Evolutionary conservation across 1,140 invertebrate species (phyloP).

Genomic region (Cherax quadricarinatus): DNA sequence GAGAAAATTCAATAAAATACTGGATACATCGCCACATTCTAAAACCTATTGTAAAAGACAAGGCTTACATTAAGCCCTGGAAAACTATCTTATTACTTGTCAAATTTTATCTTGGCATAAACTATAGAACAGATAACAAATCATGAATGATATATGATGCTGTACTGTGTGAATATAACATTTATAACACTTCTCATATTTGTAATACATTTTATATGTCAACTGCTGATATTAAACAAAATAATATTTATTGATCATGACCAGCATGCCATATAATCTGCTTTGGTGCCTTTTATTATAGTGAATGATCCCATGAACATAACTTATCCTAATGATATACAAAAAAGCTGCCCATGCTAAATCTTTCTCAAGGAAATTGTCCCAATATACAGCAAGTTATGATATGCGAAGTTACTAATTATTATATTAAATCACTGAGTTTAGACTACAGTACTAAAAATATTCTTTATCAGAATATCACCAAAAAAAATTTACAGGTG

Average conservation of each 20-base stretch:
- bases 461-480: conserved; percentile 13
- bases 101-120: neutral
- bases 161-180: conserved; percentile 7
- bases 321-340: conserved; percentile 43
- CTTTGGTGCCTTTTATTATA: conserved; percentile 48
- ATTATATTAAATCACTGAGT: conserved; percentile 16
- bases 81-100: neutral
- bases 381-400: conserved; percentile 12
- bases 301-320: conserved; percentile 14
- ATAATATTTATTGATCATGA: neutral
- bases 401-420: conserved; percentile 37
- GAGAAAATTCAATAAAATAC: neutral
- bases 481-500: neutral
- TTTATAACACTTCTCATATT: conserved; percentile 4
- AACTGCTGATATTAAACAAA: neutral
- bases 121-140: neutral
- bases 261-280: conserved; percentile 47
- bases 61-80: neutral
- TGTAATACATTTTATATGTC: neutral
- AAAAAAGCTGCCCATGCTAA: conserved; percentile 52
- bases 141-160: neutral
- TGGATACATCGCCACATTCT: neutral
- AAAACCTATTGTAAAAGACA: neutral
- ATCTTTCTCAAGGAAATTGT: conserved; percentile 5
- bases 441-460: neutral